phyloP scores from a whole-genome alignment of 2,797 vertebrate genomes.

The Sebastes trivittatus region DNA sequence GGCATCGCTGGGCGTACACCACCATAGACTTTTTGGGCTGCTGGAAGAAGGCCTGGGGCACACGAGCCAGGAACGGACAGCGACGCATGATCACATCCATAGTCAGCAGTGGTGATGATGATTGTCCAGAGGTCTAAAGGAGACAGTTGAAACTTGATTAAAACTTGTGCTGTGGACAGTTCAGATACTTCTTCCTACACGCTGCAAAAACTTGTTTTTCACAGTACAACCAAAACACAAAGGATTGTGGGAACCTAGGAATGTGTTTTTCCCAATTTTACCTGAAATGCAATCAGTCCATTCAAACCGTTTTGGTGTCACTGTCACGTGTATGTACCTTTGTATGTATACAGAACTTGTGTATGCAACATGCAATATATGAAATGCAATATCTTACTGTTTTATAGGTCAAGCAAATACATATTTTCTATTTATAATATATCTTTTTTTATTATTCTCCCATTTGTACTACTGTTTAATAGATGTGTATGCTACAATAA shows the following conservation, averaged over 20 bases:
- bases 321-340: neutral
- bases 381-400: too few species aligned
- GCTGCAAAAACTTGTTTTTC: neutral
- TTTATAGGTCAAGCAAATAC: too few species aligned
- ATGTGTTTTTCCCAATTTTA: too few species aligned
- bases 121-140: slow-evolving; percentile 40
- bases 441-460: too few species aligned
- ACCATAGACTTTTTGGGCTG: slow-evolving; percentile 91
- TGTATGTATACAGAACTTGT: too few species aligned
- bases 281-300: neutral
- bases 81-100: slow-evolving; percentile 94
- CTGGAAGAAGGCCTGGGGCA: slow-evolving; percentile 93
- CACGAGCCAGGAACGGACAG: slow-evolving; percentile 93
- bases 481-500: too few species aligned
- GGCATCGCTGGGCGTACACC: slow-evolving; percentile 92
- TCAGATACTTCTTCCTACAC: neutral
- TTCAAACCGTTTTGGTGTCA: neutral
- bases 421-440: too few species aligned
- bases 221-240: neutral
- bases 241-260: too few species aligned
- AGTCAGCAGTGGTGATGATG: slow-evolving; percentile 23
- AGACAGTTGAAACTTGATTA: neutral
- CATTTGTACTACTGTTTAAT: too few species aligned
- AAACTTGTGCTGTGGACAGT: neutral
- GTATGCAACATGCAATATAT: too few species aligned